These are phyloP conservation scores for Heliconius himera DNA, from an alignment of 1,140 invertebrate genomes.

Conservation along the genomic window DNA sequence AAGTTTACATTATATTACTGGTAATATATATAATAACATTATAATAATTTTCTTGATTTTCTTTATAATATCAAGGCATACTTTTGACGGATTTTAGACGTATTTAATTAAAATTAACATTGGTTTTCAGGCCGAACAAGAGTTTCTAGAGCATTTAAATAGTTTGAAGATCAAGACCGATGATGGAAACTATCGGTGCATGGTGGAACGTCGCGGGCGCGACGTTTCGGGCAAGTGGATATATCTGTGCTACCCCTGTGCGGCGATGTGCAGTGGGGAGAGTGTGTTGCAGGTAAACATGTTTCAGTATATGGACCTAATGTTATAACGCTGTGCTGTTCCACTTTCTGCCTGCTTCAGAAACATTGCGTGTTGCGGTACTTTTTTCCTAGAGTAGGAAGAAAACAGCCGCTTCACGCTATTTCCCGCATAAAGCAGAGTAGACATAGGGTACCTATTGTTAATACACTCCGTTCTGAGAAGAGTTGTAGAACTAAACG, in stretches of 20 bases:
- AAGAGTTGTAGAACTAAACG: too few relatives aligned
- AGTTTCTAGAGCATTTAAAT: slow-evolving; percentile 70
- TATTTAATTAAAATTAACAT: background rate
- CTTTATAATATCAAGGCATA: background rate
- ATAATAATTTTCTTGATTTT: background rate
- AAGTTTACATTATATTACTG: background rate
- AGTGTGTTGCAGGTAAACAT: slow-evolving; percentile 57
- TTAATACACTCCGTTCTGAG: too few relatives aligned
- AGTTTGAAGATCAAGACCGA: slow-evolving; percentile 71
- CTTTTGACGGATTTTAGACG: background rate
- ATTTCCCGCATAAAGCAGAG: too few relatives aligned
- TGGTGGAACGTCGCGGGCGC: slow-evolving; percentile 68
- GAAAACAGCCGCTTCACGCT: too few relatives aligned
- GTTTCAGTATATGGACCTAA: background rate
- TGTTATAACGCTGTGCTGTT: too few relatives aligned
- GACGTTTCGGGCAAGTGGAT: slow-evolving; percentile 71
- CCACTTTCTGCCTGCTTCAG: background rate
- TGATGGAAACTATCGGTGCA: slow-evolving; percentile 58
- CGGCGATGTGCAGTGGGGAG: slow-evolving; percentile 69
- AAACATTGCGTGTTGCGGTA: too few relatives aligned
- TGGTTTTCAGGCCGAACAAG: slow-evolving; percentile 55
- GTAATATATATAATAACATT: background rate
- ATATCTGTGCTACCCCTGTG: slow-evolving; percentile 72
- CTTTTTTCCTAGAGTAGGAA: too few relatives aligned
- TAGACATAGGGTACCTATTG: too few relatives aligned